phyloP scores from a whole-genome alignment of 2,113 vertebrate genomes.

The Prietella phreatophila region DNA sequence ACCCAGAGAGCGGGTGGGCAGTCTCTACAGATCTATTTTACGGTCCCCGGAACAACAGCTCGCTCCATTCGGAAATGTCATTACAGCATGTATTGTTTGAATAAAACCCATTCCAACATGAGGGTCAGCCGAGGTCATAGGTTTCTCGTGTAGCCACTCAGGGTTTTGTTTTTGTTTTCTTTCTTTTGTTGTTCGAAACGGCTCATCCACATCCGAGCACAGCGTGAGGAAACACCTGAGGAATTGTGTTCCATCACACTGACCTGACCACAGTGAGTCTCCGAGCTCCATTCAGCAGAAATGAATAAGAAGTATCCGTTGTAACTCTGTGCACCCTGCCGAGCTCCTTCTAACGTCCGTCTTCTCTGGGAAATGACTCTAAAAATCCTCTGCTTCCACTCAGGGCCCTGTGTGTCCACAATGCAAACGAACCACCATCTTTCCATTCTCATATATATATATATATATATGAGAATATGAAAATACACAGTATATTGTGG shows the following conservation, averaged over 20 bases:
- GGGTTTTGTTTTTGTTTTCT: not conserved
- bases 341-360: not conserved
- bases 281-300: not conserved
- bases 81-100: conserved; percentile 2
- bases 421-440: not conserved
- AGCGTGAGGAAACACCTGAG: not conserved
- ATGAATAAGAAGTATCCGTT: not conserved
- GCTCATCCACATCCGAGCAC: not conserved
- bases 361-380: not conserved
- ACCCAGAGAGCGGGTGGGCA: not conserved
- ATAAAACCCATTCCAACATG: not conserved
- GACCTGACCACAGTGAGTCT: not conserved
- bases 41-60: not conserved
- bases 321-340: not conserved
- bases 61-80: not conserved
- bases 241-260: not conserved
- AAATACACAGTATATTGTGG: too few species aligned
- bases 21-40: not conserved
- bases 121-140: not conserved
- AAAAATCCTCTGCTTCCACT: not conserved
- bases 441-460: not conserved
- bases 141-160: not conserved
- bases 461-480: too few species aligned
- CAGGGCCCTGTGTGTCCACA: too few species aligned
- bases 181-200: not conserved